These are phyloP conservation scores for Cercocebus atys DNA, from an alignment of 2,113 vertebrate genomes.

Conservation along the genomic window DNA sequence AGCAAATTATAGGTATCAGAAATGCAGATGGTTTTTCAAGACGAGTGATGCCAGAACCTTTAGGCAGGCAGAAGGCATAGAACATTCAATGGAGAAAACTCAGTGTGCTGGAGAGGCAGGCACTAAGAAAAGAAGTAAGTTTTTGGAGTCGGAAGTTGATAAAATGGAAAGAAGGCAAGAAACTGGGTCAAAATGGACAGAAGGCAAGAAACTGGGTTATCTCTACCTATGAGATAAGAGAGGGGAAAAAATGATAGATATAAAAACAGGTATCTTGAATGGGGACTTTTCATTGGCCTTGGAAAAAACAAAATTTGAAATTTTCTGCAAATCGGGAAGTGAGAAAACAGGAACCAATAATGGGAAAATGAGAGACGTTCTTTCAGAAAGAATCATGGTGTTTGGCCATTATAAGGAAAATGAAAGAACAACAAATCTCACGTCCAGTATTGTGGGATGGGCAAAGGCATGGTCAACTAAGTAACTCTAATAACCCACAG, in stretches of 20 bases:
- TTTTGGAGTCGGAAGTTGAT: neutral
- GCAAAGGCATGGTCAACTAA: neutral
- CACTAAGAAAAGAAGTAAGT: neutral
- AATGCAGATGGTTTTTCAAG: neutral
- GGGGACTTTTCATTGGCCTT: neutral
- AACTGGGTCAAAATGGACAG: neutral
- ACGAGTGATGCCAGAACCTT: neutral
- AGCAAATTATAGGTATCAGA: neutral
- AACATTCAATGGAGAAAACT: neutral
- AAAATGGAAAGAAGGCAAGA: neutral
- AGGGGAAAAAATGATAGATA: neutral
- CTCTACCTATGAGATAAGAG: neutral
- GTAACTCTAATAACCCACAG: neutral
- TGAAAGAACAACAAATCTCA: neutral
- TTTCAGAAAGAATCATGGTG: neutral
- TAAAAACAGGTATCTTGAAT: neutral
- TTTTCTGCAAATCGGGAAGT: neutral
- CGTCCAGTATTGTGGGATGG: no score
- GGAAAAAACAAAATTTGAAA: constrained; percentile 20
- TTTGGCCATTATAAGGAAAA: neutral
- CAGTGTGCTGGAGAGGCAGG: neutral
- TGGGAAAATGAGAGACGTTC: neutral
- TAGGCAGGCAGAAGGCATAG: neutral
- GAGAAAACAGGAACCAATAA: neutral
- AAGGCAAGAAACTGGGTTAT: neutral